Evolutionary conservation across 2,797 vertebrate species (phyloP).

Genomic region (Centropyge bicolor): DNA sequence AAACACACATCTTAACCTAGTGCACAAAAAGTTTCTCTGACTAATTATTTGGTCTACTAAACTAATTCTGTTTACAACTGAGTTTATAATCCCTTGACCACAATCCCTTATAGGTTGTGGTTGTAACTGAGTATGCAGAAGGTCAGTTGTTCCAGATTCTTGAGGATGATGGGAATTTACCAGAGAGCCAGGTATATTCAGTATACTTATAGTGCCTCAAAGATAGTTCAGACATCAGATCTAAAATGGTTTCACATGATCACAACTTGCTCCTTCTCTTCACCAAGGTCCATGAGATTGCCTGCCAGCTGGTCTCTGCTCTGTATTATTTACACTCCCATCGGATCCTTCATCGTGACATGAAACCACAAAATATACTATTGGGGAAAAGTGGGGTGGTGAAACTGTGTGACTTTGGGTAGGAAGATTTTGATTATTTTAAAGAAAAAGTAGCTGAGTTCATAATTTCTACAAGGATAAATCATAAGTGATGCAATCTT

Average conservation of each 20-base stretch:
- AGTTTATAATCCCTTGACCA: too few relatives aligned
- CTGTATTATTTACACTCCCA: slow-evolving; percentile 97
- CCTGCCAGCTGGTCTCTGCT: slow-evolving; percentile 95
- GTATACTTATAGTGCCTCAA: background rate
- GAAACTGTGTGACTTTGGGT: slow-evolving; percentile 99
- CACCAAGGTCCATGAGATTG: slow-evolving; percentile 90
- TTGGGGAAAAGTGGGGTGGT: slow-evolving; percentile 92
- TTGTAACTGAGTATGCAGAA: slow-evolving; percentile 97
- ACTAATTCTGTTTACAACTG: background rate
- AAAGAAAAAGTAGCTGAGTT: accelerated
- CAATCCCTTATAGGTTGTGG: slow-evolving; percentile 88
- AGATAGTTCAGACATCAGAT: background rate
- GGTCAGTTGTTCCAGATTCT: slow-evolving; percentile 97
- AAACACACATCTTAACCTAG: background rate
- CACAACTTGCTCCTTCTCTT: background rate
- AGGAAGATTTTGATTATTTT: slow-evolving; percentile 50
- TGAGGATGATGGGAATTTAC: slow-evolving; percentile 93
- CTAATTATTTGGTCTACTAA: background rate
- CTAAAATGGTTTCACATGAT: background rate
- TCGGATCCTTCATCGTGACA: slow-evolving; percentile 97
- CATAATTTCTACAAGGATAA: background rate
- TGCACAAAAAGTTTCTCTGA: background rate
- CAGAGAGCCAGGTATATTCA: slow-evolving; percentile 90
- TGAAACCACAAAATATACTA: slow-evolving; percentile 99
- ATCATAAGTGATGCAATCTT: background rate